Conservation (phyloP, 2,113 vertebrate species). For the Gobiocypris rarus region DNA sequence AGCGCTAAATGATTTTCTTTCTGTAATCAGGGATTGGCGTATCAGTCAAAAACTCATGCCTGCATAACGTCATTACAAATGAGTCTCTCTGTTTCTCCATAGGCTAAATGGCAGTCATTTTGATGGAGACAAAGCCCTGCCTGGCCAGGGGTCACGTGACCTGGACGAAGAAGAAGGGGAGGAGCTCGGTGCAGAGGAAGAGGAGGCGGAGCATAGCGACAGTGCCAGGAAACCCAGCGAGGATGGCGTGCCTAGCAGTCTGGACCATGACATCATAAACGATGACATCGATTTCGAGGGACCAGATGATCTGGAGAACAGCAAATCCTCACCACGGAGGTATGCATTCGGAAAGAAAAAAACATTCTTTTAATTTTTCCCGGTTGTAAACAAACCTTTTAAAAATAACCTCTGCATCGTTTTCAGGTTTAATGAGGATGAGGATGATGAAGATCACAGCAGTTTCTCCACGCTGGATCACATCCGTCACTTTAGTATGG, state of each 20-base stretch:
- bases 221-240: conserved; percentile 76
- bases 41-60: background rate
- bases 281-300: conserved; percentile 86
- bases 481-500: conserved; percentile 94
- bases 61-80: background rate
- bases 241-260: conserved; percentile 72
- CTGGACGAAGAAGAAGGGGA: conserved; percentile 91
- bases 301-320: conserved; percentile 82
- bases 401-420: background rate
- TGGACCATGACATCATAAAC: conserved; percentile 77
- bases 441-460: conserved; percentile 90
- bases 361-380: background rate
- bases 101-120: conserved; percentile 90
- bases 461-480: conserved; percentile 94
- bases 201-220: conserved; percentile 80
- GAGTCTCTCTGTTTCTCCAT: conserved; percentile 1
- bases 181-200: conserved; percentile 89
- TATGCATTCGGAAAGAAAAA: conserved; percentile 51
- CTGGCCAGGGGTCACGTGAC: conserved; percentile 82
- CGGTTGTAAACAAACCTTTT: background rate
- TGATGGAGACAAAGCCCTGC: conserved; percentile 87
- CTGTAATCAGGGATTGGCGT: background rate
- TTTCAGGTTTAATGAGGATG: conserved; percentile 82
- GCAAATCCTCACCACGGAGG: conserved; percentile 89
- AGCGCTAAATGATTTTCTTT: conserved; percentile 29